Evolutionary conservation across 2,888 invertebrate genomes (phyloP).

Genomic region (Zootermopsis nevadensis): DNA sequence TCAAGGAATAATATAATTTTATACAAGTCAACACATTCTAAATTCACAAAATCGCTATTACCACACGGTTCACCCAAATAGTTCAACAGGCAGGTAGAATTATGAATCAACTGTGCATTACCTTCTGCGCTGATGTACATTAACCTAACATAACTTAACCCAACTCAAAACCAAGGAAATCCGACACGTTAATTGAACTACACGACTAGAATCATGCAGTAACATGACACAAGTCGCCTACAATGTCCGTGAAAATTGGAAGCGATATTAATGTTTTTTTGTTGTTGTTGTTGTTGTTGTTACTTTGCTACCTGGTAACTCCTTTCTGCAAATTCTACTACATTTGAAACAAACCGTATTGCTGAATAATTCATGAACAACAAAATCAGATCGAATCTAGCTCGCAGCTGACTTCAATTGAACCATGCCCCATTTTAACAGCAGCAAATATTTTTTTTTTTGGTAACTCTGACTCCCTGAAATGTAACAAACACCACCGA

Average conservation of each 20-base stretch:
- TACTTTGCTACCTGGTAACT: neutral
- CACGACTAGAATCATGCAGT: neutral
- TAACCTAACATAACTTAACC: too few species aligned
- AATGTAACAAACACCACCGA: neutral
- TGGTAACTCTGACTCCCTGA: neutral
- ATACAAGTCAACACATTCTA: too few species aligned
- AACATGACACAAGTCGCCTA: neutral
- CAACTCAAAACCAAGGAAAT: too few species aligned
- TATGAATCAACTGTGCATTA: too few species aligned
- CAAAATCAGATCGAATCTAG: neutral
- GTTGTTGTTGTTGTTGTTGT: neutral
- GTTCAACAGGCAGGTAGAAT: too few species aligned
- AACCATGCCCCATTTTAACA: slow-evolving; percentile 1
- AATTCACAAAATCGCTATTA: too few species aligned
- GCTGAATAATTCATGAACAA: slow-evolving; percentile 22
- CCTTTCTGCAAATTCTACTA: slow-evolving; percentile 10
- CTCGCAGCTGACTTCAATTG: slow-evolving; percentile 19
- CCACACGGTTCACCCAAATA: too few species aligned
- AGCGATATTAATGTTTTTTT: neutral
- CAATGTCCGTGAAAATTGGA: too few species aligned
- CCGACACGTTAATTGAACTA: too few species aligned
- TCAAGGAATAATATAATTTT: too few species aligned
- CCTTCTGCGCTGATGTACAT: too few species aligned
- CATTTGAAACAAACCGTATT: neutral
- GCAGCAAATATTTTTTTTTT: neutral